These are phyloP conservation scores for Basileuterus tristriatus DNA, from an alignment of 2,797 vertebrate species.

Conservation along the genomic window DNA sequence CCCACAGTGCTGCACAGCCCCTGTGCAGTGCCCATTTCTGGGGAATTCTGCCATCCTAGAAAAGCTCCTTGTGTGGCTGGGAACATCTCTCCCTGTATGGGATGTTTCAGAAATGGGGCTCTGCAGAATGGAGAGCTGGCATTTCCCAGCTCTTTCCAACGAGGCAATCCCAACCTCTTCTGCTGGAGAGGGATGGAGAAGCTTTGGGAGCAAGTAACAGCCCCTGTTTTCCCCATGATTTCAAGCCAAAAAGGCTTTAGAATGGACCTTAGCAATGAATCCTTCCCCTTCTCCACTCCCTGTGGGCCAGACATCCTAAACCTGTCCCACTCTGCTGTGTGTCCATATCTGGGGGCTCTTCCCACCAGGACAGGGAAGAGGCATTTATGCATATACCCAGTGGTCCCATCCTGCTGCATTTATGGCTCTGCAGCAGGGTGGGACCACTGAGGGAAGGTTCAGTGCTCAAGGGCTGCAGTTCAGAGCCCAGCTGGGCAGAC, in stretches of 20 bases:
- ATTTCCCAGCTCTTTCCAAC: not conserved
- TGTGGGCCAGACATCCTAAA: not conserved
- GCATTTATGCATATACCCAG: too few relatives aligned
- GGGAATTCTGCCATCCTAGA: not conserved
- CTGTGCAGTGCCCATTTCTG: not conserved
- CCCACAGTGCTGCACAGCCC: not conserved
- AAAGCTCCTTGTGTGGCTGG: rapidly evolving
- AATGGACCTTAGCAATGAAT: not conserved
- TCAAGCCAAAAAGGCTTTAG: not conserved
- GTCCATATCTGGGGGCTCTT: not conserved
- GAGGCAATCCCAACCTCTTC: not conserved
- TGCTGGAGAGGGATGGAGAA: not conserved
- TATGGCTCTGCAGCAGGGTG: not conserved
- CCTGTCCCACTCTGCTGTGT: not conserved
- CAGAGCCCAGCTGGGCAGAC: not conserved
- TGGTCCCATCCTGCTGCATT: not conserved
- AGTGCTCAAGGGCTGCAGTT: not conserved
- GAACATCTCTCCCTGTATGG: not conserved
- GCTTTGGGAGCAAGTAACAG: not conserved
- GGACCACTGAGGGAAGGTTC: not conserved
- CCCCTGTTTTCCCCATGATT: not conserved
- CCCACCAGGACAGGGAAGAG: not conserved
- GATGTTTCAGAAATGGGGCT: not conserved
- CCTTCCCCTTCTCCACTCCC: not conserved
- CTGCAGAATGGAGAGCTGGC: rapidly evolving